Percentiles rank a stretch among this genome's conserved stretches.
Conservation (phyloP, 2,113 vertebrate genomes). For the Aldabrachelys gigantea region DNA sequence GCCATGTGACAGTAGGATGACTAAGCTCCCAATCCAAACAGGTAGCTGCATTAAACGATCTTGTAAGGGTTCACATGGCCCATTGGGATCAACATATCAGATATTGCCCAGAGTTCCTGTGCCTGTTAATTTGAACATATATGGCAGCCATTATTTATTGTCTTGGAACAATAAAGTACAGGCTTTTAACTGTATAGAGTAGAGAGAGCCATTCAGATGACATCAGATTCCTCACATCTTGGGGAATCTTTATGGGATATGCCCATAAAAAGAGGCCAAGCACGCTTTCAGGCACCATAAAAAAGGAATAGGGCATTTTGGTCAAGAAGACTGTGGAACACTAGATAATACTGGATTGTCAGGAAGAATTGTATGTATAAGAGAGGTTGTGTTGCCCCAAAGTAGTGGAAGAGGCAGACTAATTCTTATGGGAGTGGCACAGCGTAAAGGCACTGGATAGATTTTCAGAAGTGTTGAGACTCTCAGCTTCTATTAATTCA, state of each 20-base stretch:
- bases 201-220: not conserved
- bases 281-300: not conserved
- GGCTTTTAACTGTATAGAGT: not conserved
- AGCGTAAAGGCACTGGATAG: too few species aligned
- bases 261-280: not conserved
- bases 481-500: not conserved
- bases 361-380: not conserved
- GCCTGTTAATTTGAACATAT: not conserved
- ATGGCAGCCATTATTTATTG: not conserved
- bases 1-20: not conserved
- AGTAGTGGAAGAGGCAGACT: not conserved
- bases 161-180: not conserved
- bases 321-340: not conserved
- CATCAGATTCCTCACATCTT: not conserved
- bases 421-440: not conserved
- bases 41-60: not conserved
- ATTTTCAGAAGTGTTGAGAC: too few species aligned
- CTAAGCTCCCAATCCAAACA: not conserved
- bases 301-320: not conserved
- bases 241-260: not conserved
- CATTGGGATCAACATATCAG: not conserved
- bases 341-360: not conserved
- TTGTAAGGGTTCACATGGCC: not conserved
- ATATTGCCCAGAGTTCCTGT: not conserved
- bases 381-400: not conserved